Base-by-base conservation (phyloP, 2,797 vertebrate species). In the Sebastes itinus region DNA sequence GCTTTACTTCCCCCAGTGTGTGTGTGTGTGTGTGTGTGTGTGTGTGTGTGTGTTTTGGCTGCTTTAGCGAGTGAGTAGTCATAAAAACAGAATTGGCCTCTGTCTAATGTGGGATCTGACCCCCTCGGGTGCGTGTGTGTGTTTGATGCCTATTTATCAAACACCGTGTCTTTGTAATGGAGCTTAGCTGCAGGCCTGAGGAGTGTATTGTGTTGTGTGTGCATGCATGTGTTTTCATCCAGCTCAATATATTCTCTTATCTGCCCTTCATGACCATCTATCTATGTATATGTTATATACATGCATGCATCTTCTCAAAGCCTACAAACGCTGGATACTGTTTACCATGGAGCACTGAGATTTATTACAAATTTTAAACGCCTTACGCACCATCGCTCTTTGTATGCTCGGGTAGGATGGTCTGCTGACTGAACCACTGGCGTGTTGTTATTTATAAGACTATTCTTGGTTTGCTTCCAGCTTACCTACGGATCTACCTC, bases 1-100 rank as follows among this genome's bases (percentile, higher is more conserved):
- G 63, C 42, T 88, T 84, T 25, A 59, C 68, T 76, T 82, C 86
- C 76, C 46, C 55, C 49, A 30, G 70, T 69, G 46, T 52, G 38
- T 60, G 73, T 71, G 52, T 60, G 61, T 38, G 61, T 63, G 32
- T 23, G 32, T 63, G 32, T 63, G 60, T 13, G 69, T 68, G 54
- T 49, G 35, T 59, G 72, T 70, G 52, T 60, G 30, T 33, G 30
- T 33, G 30, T 55, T 22, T 64, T 18, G 14, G n/a, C 35, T 61
- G n/a, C 27, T 72, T 72, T 23, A 62, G 42, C 8, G 42, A 52
- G 59, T 62, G 28, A 73, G 59, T 12, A 33, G 71, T 46, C 42
- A 62, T 73, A 62, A 73, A 72, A 61, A 62, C 27, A 32, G 42
- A 52, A 52, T 62, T 49, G 69, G 33, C 18, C 20, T 28, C 56